Evolutionary conservation across 2,113 vertebrate species (phyloP), one percentile per base, ranked within the genome.

Genomic region (Eurypyga helias): DNA sequence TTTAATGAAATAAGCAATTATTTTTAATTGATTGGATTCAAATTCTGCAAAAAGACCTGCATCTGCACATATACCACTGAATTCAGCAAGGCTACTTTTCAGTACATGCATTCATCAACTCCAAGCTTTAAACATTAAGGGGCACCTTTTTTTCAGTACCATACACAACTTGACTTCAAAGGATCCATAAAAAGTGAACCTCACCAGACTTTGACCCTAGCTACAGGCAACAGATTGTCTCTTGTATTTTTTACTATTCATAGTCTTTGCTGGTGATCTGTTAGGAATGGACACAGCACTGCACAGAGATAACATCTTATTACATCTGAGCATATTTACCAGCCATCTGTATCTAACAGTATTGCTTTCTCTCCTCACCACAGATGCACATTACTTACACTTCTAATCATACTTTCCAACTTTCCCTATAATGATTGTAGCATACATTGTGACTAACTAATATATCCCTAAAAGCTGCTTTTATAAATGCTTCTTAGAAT

Each of bases 141-240:
- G 18, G 5, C 6, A 7, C 4, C n/a, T 51, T 83, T 64, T 54
- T 80, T 66, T 60, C 46, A 71, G 51, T 49, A 34, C 79, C 10
- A 9, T 10, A 38, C 26, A 51, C 21, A 89, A 60, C n/a, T 51
- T 76, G 33, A 79, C 64, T 94, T 83, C 67, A 95, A 72, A 77
- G 66, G 72, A 94, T 36, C 45, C 45, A 75, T 91, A 76, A 51
- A 52, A 82, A 66, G 13, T 29, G 28, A 46, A 93, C 36, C 72
- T 84, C 57, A 45, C 78, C 69, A 96, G 95, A 97, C 96, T 97
- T 95, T 96, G 96, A 95, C 95, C 96, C 72, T 95, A 95, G 91
- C 69, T 87, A 89, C 95, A 91, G 77, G 80, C 21, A n/a, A 91
- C 96, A 96, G 94, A 90, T 94, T 96, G 92, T 58, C 70, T 82